phyloP scores from a whole-genome alignment of 2,888 invertebrate species.

The Horisme vitalbata region DNA sequence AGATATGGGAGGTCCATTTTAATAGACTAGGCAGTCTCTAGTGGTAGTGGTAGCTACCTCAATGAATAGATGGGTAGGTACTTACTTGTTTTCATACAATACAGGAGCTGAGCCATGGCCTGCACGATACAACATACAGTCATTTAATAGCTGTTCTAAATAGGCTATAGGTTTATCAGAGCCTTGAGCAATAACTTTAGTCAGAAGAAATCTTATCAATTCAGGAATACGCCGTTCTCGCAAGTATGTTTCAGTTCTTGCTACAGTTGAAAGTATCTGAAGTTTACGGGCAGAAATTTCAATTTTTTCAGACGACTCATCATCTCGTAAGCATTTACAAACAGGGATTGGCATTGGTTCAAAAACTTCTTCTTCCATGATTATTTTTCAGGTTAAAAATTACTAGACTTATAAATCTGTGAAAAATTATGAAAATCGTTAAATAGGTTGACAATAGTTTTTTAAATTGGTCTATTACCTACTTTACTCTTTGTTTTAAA shows the following conservation, averaged over 20 bases:
- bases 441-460: too few relatives aligned
- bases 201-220: conserved; percentile 61
- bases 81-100: conserved; percentile 63
- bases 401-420: too few relatives aligned
- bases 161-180: conserved; percentile 50
- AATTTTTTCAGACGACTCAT: conserved; percentile 40
- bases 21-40: too few relatives aligned
- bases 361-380: conserved; percentile 26
- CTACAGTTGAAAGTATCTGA: conserved; percentile 49
- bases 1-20: too few relatives aligned
- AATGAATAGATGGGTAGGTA: background rate
- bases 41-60: background rate
- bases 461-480: too few relatives aligned
- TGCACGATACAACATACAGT: conserved; percentile 70
- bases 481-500: too few relatives aligned
- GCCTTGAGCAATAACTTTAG: conserved; percentile 56
- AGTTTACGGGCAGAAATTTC: conserved; percentile 51
- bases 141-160: conserved; percentile 58
- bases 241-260: conserved; percentile 64
- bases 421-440: too few relatives aligned
- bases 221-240: conserved; percentile 67
- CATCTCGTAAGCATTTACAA: conserved; percentile 53
- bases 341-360: conserved; percentile 38
- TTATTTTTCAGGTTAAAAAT: too few relatives aligned
- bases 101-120: conserved; percentile 65